Base-by-base conservation (phyloP, 2,888 invertebrate species). In the Elegia similella region DNA sequence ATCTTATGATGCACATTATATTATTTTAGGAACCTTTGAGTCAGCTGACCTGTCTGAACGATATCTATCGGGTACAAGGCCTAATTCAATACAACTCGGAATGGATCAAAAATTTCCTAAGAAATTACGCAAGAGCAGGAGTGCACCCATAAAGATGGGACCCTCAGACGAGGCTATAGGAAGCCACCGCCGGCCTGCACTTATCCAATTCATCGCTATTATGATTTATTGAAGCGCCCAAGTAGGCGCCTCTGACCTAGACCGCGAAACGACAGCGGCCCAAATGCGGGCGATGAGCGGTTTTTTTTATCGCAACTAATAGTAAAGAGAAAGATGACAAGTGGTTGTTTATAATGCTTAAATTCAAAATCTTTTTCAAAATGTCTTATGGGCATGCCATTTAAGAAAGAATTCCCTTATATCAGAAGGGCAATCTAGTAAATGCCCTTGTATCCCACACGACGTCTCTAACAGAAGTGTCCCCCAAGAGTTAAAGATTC, bases 171-270 rank as follows among this genome's bases (percentile, higher is more conserved):
- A 87, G 88, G 87, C 80, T 87, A 86, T 84, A 86, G 89, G 89
- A 88, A 86, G 79, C 80, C 69, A 73, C 72, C 74, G 77, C 72
- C 73, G 70, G 66, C 62, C 74, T 82, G 82, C 84, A 85, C 83
- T 90, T 90, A 90, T 90, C 81, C 90, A 90, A 88, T 90, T 89
- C 79, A 76, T 65, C 63, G 76, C 85, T 81, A 90, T 90, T 89
- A 88, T 84, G 87, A 89, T 89, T 87, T 88, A 90, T 88, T 85
- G 84, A 80, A 74, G 69, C 67, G 75, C 66, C 70, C 73, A 75
- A 79, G 80, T 72, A 83, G 80, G 82, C 83, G 84, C 84, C 82
- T 80, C 75, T 79, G 83, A 82, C 87, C 85, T 87, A 84, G 86
- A 85, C 87, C 87, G 78, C 60, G 63, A 65, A 59, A 59, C 57